A percentile compares a stretch with the other conserved stretches of the same genome.
phyloP scores from a whole-genome alignment of 2,113 vertebrate species.

The Psittacula cyanocephala region DNA sequence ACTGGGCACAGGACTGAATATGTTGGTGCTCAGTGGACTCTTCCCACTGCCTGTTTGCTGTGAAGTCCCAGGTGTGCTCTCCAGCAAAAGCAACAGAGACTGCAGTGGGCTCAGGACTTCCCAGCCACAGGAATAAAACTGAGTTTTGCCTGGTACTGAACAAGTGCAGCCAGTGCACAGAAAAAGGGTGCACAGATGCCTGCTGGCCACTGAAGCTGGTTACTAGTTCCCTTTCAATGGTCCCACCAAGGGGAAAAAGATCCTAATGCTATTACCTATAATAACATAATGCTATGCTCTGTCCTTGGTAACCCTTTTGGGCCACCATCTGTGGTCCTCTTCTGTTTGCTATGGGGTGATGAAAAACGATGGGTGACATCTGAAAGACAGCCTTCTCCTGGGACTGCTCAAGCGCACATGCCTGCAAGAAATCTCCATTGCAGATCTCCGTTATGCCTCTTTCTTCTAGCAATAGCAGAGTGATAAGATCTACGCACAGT shows the following conservation, averaged over 20 bases:
- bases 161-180: neutral
- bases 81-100: neutral
- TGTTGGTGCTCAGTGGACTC: neutral
- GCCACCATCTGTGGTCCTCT: neutral
- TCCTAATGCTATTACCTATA: neutral
- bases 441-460: neutral
- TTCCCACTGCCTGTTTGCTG: neutral
- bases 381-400: neutral
- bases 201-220: neutral
- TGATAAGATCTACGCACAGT: neutral
- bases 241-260: neutral
- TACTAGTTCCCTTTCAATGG: neutral
- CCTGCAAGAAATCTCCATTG: neutral
- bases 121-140: neutral
- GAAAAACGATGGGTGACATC: neutral
- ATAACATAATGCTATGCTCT: neutral
- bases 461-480: neutral
- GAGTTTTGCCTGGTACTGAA: neutral
- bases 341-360: neutral
- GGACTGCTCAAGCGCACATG: neutral
- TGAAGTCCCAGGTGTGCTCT: neutral
- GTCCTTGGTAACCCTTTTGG: neutral
- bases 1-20: neutral
- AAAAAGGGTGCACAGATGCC: neutral
- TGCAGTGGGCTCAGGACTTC: neutral